These are phyloP conservation scores for Drosophila serrata DNA, from an alignment of 1,140 invertebrate species.

Conservation along the genomic window DNA sequence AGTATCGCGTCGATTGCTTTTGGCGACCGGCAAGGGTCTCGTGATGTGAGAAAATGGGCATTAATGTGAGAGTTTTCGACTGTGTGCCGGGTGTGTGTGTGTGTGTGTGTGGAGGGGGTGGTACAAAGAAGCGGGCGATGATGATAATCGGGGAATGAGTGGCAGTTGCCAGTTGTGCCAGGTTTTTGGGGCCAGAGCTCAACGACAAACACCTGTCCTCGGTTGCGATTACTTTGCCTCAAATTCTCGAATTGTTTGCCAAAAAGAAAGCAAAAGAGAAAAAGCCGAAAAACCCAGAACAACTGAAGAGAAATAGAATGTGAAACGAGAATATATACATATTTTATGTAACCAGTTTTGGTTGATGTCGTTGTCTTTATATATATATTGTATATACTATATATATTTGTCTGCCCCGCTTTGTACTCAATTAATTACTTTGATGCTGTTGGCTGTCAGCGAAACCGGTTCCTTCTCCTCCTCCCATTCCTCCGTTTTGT, in stretches of 20 bases:
- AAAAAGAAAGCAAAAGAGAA: slow-evolving; percentile 26
- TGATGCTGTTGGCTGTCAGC: slow-evolving; percentile 11
- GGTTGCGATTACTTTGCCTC: slow-evolving; percentile 33
- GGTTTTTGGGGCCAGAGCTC: slow-evolving; percentile 37
- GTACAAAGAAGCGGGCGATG: slow-evolving; percentile 8
- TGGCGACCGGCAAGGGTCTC: slow-evolving; percentile 38
- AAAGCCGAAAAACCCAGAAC: slow-evolving; percentile 7
- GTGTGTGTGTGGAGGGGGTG: neutral
- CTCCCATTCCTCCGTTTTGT: too few relatives aligned
- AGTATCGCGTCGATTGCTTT: slow-evolving; percentile 45
- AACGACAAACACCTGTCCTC: slow-evolving; percentile 70
- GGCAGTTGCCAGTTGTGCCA: slow-evolving; percentile 16
- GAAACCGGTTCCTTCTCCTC: slow-evolving; percentile 36
- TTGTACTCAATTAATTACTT: slow-evolving; percentile 47
- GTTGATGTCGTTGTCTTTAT: slow-evolving; percentile 18
- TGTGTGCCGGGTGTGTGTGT: neutral
- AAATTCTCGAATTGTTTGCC: slow-evolving; percentile 28
- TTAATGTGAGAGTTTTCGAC: neutral
- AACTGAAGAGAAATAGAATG: slow-evolving; percentile 21
- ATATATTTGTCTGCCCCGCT: slow-evolving; percentile 17
- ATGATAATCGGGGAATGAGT: slow-evolving; percentile 22
- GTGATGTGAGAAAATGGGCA: slow-evolving; percentile 39
- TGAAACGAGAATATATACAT: slow-evolving; percentile 38
- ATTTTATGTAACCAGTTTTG: slow-evolving; percentile 76
- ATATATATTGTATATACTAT: neutral